Conservation (phyloP, 2,888 invertebrate species). For the Tuberolachnus salignus region DNA sequence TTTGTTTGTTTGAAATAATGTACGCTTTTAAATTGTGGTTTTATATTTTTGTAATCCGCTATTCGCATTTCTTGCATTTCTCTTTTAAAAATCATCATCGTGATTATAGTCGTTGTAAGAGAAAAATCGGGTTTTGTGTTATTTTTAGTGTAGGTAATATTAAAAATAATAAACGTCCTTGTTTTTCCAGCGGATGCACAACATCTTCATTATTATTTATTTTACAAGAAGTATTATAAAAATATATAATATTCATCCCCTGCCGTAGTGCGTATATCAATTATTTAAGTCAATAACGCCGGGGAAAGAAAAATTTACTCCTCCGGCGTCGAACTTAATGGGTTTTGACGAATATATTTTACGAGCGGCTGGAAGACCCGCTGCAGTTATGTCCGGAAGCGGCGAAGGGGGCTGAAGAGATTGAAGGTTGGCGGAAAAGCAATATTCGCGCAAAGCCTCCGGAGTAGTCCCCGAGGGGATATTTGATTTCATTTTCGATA, state of each 20-base stretch:
- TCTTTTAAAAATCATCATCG: no score
- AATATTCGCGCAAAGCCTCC: conserved; percentile 38
- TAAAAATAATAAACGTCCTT: conserved; percentile 15
- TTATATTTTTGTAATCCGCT: no score
- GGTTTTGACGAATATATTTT: conserved; percentile 38
- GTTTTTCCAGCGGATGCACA: background rate
- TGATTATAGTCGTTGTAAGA: no score
- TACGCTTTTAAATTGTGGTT: no score
- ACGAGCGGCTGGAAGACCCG: conserved; percentile 17
- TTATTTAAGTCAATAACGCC: conserved; percentile 33
- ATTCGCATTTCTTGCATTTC: no score
- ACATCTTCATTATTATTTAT: conserved; percentile 29
- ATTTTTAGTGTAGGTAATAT: no score
- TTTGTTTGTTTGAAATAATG: no score
- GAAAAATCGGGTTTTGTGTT: no score
- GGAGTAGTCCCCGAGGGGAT: conserved; percentile 40
- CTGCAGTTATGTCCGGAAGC: conserved; percentile 2
- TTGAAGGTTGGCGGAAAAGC: conserved; percentile 30
- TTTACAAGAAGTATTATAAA: no score
- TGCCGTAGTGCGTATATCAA: conserved; percentile 13
- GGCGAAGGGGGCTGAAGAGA: background rate
- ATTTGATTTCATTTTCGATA: conserved; percentile 55
- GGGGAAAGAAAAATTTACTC: conserved; percentile 25
- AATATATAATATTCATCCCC: background rate
- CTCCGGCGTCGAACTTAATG: conserved; percentile 26